Conservation (phyloP, 2,888 invertebrate genomes). For the Altica lythri region DNA sequence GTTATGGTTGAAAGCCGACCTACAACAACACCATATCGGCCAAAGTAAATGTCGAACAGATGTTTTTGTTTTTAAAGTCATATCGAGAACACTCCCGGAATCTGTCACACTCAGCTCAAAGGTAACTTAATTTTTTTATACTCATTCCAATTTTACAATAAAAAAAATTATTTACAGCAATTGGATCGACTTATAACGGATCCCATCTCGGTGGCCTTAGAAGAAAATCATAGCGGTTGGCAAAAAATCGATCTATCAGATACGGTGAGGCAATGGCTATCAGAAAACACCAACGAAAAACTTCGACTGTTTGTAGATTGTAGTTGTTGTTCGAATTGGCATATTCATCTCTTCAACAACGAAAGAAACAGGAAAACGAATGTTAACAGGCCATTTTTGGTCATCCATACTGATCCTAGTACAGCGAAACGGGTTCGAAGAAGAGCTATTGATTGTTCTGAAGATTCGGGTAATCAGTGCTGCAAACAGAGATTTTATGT, state of each 20-base stretch:
- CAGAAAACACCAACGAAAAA: slow-evolving; percentile 58
- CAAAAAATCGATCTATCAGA: slow-evolving; percentile 83
- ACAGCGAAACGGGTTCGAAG: slow-evolving; percentile 73
- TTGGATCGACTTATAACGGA: slow-evolving; percentile 63
- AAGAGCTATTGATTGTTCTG: slow-evolving; percentile 83
- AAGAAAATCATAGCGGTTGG: slow-evolving; percentile 77
- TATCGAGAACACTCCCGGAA: slow-evolving; percentile 58
- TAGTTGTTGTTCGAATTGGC: slow-evolving; percentile 81
- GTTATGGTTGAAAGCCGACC: slow-evolving; percentile 74
- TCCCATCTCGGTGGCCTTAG: slow-evolving; percentile 55
- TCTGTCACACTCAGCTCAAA: slow-evolving; percentile 67
- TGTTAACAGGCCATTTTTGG: slow-evolving; percentile 79
- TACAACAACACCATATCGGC: slow-evolving; percentile 44
- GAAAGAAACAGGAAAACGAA: slow-evolving; percentile 57
- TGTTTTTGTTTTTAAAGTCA: slow-evolving; percentile 55
- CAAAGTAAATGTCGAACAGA: slow-evolving; percentile 48
- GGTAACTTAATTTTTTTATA: slow-evolving; percentile 54
- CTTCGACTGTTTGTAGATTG: slow-evolving; percentile 83
- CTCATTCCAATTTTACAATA: background rate
- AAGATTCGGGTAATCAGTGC: slow-evolving; percentile 64
- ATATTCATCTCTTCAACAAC: slow-evolving; percentile 64
- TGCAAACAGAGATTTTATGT: slow-evolving; percentile 91
- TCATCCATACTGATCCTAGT: slow-evolving; percentile 76
- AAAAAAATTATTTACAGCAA: slow-evolving; percentile 59
- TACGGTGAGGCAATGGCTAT: slow-evolving; percentile 77